Base-by-base conservation (phyloP, 2,888 invertebrate species). In the Elmis aenea region DNA sequence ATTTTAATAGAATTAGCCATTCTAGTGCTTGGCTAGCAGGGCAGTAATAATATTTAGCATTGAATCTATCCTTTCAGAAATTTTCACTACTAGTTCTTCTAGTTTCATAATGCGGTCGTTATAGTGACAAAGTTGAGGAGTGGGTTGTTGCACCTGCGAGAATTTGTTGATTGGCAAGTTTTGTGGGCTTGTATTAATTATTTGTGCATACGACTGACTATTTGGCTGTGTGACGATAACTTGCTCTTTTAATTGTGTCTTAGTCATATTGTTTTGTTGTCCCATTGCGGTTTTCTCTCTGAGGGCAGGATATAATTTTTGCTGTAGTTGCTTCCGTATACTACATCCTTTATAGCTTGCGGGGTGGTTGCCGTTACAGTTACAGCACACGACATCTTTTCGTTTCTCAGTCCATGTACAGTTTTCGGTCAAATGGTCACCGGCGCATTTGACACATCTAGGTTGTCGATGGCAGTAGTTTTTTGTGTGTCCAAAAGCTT, bases 371-470 rank as follows among this genome's bases (percentile, higher is more conserved):
- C 16, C 29, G 10, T 15, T 8, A 20, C 21, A 21, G 30, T 30
- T 30, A n/a, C 12, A 21, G 13, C 23, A 30, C 8, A 13, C 3
- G n/a, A 30, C 30, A 5, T 30, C 30, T 8, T 30, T 30, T 22
- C 30, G 2, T 30, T 30, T 30, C 13, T 21, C 22, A 12, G 11
- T 30, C 12, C 22, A 22, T 3, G 23, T 30, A 22, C 22, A 30
- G 5, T 30, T 12, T 2, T 13, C 9, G 2, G 30, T 30, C 3
- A 22, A 13, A 22, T 30, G 23, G 5, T 22, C 20, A 8, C 13
- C 30, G 3, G 30, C 30, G 13, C 30, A 23, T 13, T 30, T 30
- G n/a, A 30, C 30, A 10, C 22, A 30, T 21, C 20, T 21, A 8
- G 30, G 22, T 11, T 10, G 21, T 13, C 11, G 21, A n/a, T 30